A percentile compares a stretch with the other conserved stretches of the same genome.
Evolutionary conservation across 2,113 vertebrate species (phyloP).

Genomic region (Oenanthe melanoleuca): DNA sequence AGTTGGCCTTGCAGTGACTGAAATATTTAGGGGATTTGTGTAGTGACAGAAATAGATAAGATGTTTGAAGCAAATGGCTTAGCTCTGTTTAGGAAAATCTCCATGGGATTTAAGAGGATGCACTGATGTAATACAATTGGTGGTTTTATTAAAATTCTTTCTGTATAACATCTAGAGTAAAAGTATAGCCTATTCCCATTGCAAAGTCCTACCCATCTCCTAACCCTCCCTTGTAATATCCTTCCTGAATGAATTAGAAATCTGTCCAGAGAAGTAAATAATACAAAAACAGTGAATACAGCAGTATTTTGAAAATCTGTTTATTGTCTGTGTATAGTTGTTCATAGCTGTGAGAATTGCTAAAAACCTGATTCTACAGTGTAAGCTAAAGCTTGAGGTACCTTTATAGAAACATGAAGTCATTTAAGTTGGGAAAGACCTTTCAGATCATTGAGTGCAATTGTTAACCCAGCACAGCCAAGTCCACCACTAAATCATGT

Average conservation of each 20-base stretch:
- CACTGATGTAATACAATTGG: constrained; percentile 64
- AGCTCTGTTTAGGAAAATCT: constrained; percentile 72
- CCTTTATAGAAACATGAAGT: neutral
- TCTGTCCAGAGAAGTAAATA: neutral
- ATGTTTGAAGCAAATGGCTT: constrained; percentile 55
- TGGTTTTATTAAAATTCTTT: constrained; percentile 71
- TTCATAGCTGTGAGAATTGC: neutral
- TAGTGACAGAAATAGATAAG: constrained; percentile 68
- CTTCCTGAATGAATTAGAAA: constrained; percentile 13
- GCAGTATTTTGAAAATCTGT: neutral
- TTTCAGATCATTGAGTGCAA: neutral
- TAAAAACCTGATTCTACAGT: neutral
- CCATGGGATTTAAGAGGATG: constrained; percentile 61
- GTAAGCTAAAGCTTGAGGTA: neutral
- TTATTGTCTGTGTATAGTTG: neutral
- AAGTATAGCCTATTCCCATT: constrained; percentile 8
- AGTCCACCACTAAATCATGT: neutral
- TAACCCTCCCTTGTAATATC: neutral
- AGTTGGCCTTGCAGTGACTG: constrained; percentile 36
- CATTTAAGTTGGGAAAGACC: neutral
- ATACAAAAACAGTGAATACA: neutral
- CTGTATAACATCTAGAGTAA: constrained; percentile 24
- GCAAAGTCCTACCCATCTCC: neutral
- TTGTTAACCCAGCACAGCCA: neutral
- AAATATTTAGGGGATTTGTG: constrained; percentile 64